Conservation (phyloP, 1,140 invertebrate species). For the Argopecten irradians region DNA sequence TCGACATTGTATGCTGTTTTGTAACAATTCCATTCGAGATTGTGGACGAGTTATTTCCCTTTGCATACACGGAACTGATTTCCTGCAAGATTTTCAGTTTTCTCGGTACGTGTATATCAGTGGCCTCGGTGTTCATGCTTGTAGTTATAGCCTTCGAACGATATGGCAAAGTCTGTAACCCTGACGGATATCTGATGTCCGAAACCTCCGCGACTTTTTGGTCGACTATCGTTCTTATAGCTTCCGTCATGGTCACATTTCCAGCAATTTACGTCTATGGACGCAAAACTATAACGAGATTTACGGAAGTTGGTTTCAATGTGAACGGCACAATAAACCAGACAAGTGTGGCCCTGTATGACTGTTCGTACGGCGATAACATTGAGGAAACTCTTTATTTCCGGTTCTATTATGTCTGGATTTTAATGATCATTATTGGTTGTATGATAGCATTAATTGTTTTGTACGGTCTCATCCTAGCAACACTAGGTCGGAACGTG, state of each 20-base stretch:
- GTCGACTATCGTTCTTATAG: slow-evolving; percentile 25
- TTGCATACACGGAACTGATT: slow-evolving; percentile 56
- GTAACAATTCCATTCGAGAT: slow-evolving; percentile 68
- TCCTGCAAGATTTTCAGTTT: slow-evolving; percentile 66
- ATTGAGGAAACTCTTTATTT: not conserved
- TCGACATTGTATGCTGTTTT: slow-evolving; percentile 65
- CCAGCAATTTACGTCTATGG: slow-evolving; percentile 49
- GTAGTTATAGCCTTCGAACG: slow-evolving; percentile 45
- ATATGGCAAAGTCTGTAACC: slow-evolving; percentile 47
- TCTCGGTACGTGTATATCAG: slow-evolving; percentile 45
- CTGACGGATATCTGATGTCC: slow-evolving; percentile 39
- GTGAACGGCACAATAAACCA: not conserved
- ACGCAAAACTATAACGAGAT: slow-evolving; percentile 34
- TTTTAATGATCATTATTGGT: not conserved
- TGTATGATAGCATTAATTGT: not conserved
- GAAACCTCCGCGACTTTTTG: slow-evolving; percentile 30
- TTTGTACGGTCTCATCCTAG: not conserved
- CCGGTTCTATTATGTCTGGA: not conserved
- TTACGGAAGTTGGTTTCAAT: not conserved
- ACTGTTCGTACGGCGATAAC: not conserved
- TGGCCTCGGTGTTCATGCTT: slow-evolving; percentile 38
- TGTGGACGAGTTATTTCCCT: slow-evolving; percentile 62
- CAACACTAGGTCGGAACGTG: not conserved
- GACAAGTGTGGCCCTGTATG: not conserved
- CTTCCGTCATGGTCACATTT: slow-evolving; percentile 19